Percentiles rank a stretch among this genome's conserved stretches.
Conservation (phyloP, 2,888 invertebrate genomes). For the Drosophila yooni region DNA sequence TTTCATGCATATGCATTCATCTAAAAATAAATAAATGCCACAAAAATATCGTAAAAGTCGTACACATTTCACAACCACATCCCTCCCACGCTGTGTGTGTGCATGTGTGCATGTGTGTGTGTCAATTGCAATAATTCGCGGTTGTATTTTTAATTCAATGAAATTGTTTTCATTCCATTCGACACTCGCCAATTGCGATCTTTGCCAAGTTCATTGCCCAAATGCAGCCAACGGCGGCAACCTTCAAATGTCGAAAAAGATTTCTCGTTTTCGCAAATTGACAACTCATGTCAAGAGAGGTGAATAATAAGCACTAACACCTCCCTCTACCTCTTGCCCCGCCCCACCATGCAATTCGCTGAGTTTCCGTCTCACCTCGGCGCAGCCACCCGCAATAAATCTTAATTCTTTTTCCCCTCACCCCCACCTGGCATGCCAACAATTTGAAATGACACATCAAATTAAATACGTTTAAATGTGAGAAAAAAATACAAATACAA, state of each 20-base stretch:
- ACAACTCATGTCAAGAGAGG: constrained; percentile 50
- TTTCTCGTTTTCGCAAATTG: constrained; percentile 40
- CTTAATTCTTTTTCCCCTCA: constrained; percentile 53
- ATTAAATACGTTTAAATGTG: constrained; percentile 67
- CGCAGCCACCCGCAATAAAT: constrained; percentile 76
- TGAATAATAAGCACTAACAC: background rate
- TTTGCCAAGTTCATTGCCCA: constrained; percentile 75
- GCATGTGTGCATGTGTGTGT: background rate
- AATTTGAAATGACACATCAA: constrained; percentile 73
- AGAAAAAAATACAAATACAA: constrained; percentile 44
- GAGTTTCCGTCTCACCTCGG: constrained; percentile 29
- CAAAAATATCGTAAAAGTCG: constrained; percentile 2
- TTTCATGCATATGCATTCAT: background rate
- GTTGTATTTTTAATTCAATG: constrained; percentile 49
- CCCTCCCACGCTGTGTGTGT: background rate
- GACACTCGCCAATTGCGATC: constrained; percentile 19
- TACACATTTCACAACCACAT: background rate
- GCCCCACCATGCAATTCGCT: background rate
- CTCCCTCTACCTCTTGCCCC: background rate
- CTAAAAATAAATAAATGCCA: background rate
- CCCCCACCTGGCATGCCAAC: constrained; percentile 39
- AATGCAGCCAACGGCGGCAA: constrained; percentile 56
- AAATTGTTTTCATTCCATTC: constrained; percentile 49
- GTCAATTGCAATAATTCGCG: constrained; percentile 48
- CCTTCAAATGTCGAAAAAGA: constrained; percentile 69